A percentile compares a stretch with the other conserved stretches of the same genome.
phyloP scores from a whole-genome alignment of 2,888 invertebrate genomes.

The Catocala fraxini region DNA sequence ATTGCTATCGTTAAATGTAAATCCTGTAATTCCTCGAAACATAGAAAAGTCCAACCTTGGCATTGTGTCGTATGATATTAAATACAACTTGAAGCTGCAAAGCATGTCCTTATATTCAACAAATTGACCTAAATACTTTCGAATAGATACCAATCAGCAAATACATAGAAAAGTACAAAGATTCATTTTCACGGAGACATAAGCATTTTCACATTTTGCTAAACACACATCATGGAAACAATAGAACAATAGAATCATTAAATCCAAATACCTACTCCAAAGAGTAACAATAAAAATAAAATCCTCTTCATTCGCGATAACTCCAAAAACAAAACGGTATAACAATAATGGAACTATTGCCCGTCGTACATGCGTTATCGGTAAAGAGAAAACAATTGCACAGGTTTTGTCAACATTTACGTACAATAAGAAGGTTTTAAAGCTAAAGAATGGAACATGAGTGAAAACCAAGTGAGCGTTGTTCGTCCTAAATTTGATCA shows the following conservation, averaged over 20 bases:
- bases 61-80: no score
- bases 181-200: no score
- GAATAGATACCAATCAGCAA: no score
- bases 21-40: no score
- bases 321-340: conserved; percentile 8
- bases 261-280: not conserved
- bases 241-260: conserved; percentile 12
- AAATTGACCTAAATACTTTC: no score
- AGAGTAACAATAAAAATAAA: conserved; percentile 1
- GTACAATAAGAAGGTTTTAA: not conserved
- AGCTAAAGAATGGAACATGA: conserved; percentile 11
- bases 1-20: no score
- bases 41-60: no score
- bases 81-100: no score
- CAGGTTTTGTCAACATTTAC: conserved; percentile 33
- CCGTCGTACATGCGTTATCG: conserved; percentile 29
- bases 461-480: conserved; percentile 18
- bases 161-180: no score
- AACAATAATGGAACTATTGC: not conserved
- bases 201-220: no score
- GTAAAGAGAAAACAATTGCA: conserved; percentile 24
- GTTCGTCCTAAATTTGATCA: conserved; percentile 10
- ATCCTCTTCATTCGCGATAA: not conserved
- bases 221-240: not conserved
- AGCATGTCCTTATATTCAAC: no score